Evolutionary conservation across 2,888 invertebrate species (phyloP).

Genomic region (Acronicta leporina): DNA sequence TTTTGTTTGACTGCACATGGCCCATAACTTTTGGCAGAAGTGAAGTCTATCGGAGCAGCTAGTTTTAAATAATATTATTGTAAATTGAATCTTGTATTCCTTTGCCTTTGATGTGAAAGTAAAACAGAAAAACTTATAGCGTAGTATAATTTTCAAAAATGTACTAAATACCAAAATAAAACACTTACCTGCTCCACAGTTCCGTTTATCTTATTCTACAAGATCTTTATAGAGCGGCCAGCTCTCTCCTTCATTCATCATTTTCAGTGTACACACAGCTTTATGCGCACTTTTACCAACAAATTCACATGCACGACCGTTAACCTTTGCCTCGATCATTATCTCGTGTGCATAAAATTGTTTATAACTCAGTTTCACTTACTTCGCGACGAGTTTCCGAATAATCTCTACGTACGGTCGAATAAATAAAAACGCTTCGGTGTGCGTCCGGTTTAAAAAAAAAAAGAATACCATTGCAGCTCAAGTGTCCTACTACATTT

Average conservation of each 20-base stretch:
- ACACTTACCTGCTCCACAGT: slow-evolving; percentile 35
- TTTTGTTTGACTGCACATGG: no score
- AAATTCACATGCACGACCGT: slow-evolving; percentile 47
- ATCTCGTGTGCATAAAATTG: slow-evolving; percentile 52
- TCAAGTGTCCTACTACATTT: slow-evolving; percentile 21
- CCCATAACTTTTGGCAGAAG: no score
- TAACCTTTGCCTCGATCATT: slow-evolving; percentile 58
- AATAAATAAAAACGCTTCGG: slow-evolving; percentile 43
- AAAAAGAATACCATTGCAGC: slow-evolving; percentile 14
- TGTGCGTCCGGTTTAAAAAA: slow-evolving; percentile 17
- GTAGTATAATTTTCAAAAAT: background rate
- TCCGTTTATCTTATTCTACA: slow-evolving; percentile 6
- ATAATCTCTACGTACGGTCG: slow-evolving; percentile 34
- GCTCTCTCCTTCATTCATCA: slow-evolving; percentile 29
- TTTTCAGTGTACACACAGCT: slow-evolving; percentile 27
- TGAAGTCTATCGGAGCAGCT: no score
- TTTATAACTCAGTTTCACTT: slow-evolving; percentile 54
- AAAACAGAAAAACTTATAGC: no score
- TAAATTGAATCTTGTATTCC: background rate
- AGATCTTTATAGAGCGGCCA: slow-evolving; percentile 17
- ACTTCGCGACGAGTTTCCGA: slow-evolving; percentile 41
- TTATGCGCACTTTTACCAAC: slow-evolving; percentile 41
- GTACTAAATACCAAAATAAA: slow-evolving; percentile 2
- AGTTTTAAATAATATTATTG: background rate
- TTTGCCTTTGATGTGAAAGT: background rate